Evolutionary conservation across 1,140 invertebrate species (phyloP).

Genomic region (Drosophila bocqueti): DNA sequence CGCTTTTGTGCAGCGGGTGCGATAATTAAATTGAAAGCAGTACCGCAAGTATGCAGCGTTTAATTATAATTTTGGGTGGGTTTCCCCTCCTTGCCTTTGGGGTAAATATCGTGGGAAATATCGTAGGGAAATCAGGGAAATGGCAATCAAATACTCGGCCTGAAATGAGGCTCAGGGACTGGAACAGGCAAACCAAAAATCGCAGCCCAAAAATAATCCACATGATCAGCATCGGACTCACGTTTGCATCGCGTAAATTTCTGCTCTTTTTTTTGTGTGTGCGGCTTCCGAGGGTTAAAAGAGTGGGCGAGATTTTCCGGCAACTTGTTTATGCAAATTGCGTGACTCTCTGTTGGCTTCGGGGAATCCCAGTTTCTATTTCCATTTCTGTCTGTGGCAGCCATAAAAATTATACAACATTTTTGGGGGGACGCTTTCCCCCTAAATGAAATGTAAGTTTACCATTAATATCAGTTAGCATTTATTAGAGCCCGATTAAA

Average conservation of each 20-base stretch:
- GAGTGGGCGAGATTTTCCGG: conserved; percentile 33
- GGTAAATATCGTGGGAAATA: conserved; percentile 6
- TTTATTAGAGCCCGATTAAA: conserved; percentile 70
- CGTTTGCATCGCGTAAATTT: conserved; percentile 33
- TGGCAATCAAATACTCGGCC: conserved; percentile 19
- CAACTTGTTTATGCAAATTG: conserved; percentile 60
- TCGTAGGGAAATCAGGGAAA: conserved; percentile 27
- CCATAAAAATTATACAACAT: conserved; percentile 39
- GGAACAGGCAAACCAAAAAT: conserved; percentile 15
- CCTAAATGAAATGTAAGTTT: conserved; percentile 52
- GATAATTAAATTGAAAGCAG: conserved; percentile 74
- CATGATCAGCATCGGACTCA: conserved; percentile 37
- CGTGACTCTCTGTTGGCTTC: conserved; percentile 29
- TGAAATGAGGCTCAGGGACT: conserved; percentile 17
- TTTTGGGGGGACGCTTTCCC: background rate
- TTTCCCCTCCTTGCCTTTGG: background rate
- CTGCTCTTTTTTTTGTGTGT: conserved; percentile 5
- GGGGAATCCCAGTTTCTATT: conserved; percentile 5
- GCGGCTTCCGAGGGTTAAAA: conserved; percentile 3
- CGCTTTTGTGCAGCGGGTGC: conserved; percentile 59
- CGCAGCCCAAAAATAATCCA: conserved; percentile 25
- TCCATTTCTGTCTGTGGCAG: conserved; percentile 13
- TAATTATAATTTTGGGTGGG: conserved; percentile 61
- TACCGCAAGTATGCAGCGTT: conserved; percentile 71
- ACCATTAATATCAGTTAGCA: conserved; percentile 65